A percentile compares a stretch with the other conserved stretches of the same genome.
Conservation (phyloP, 2,113 vertebrate species). For the Parus major region DNA sequence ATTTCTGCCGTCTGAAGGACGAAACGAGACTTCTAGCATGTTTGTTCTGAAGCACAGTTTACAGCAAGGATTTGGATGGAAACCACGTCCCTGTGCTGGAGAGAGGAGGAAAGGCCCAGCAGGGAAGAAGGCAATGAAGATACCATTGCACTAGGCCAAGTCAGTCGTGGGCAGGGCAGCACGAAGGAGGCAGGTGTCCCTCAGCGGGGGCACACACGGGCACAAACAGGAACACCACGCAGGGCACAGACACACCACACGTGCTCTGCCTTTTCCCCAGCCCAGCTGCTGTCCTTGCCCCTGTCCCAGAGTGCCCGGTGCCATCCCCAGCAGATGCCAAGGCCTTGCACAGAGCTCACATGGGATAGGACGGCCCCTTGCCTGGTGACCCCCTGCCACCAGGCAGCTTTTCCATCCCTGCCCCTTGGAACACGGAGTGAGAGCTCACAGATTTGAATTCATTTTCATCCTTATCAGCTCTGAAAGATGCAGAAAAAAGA, state of each 20-base stretch:
- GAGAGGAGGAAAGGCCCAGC: neutral
- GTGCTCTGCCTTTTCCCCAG: neutral
- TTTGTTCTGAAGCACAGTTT: conserved; percentile 43
- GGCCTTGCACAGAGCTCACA: neutral
- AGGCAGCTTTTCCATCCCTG: neutral
- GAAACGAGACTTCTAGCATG: neutral
- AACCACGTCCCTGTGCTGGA: neutral
- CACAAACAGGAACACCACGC: neutral
- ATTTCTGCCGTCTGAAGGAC: neutral
- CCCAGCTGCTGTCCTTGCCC: neutral
- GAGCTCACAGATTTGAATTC: neutral
- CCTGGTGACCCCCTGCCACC: neutral
- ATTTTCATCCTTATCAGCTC: conserved; percentile 15
- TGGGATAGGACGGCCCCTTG: rapidly evolving
- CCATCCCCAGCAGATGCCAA: neutral
- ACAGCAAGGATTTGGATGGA: neutral
- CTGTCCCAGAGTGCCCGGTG: neutral
- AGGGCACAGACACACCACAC: rapidly evolving
- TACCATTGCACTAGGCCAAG: neutral
- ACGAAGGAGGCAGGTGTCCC: neutral
- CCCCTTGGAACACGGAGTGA: neutral
- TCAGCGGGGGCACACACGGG: rapidly evolving
- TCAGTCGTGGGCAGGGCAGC: neutral
- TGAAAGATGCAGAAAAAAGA: neutral
- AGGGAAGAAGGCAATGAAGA: neutral